Evolutionary conservation across 1,140 invertebrate genomes (phyloP).

Genomic region (Heliconius hermathena): DNA sequence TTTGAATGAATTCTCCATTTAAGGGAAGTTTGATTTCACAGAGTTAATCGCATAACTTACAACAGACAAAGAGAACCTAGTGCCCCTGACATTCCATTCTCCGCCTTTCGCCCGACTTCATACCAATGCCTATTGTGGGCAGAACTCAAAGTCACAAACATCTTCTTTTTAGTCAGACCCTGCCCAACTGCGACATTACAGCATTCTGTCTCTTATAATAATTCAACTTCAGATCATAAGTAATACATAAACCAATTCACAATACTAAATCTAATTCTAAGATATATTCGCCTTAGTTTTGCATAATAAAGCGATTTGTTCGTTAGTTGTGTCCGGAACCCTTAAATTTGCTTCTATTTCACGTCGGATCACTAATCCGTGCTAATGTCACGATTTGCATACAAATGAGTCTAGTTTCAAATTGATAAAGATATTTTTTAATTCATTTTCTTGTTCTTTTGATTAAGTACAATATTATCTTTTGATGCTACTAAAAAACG

Average conservation of each 20-base stretch:
- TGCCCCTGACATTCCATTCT: too few species aligned
- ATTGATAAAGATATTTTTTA: not conserved
- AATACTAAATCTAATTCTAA: slow-evolving; percentile 18
- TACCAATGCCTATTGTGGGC: too few species aligned
- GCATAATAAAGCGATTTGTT: slow-evolving; percentile 45
- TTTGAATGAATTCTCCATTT: too few species aligned
- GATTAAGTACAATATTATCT: not conserved
- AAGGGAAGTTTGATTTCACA: too few species aligned
- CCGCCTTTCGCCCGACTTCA: too few species aligned
- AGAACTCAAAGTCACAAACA: too few species aligned
- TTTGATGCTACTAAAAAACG: too few species aligned
- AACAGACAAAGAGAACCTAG: too few species aligned
- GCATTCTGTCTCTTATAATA: too few species aligned
- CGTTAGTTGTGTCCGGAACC: slow-evolving; percentile 21
- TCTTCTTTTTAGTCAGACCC: too few species aligned
- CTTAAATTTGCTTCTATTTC: slow-evolving; percentile 24
- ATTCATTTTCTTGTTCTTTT: not conserved
- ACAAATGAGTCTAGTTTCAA: slow-evolving; percentile 15
- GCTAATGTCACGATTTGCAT: slow-evolving; percentile 44
- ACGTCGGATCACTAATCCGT: slow-evolving; percentile 36
- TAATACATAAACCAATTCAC: not conserved
- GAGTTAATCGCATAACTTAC: too few species aligned
- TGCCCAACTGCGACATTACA: too few species aligned
- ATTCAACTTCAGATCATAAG: not conserved
- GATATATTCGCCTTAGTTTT: slow-evolving; percentile 34